Evolutionary conservation across 2,797 vertebrate species (phyloP).

Genomic region (Balearica regulorum): DNA sequence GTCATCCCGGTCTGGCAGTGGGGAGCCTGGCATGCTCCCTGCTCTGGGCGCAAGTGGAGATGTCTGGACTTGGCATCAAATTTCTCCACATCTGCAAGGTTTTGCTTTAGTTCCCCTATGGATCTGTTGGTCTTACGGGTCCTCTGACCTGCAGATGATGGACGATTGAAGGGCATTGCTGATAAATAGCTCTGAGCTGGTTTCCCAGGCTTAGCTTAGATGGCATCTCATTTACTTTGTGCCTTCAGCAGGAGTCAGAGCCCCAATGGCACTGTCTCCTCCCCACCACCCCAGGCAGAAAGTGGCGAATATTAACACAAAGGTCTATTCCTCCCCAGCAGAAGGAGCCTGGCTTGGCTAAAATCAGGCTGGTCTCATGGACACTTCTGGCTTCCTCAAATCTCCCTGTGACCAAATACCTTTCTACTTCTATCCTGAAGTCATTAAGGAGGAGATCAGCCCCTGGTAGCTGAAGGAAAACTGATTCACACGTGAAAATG

Average conservation of each 20-base stretch:
- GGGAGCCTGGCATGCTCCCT: not conserved
- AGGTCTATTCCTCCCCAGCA: not conserved
- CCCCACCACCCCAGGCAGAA: not conserved
- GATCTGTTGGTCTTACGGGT: not conserved
- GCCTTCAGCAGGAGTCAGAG: not conserved
- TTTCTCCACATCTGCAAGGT: not conserved
- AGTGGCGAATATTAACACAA: accelerated
- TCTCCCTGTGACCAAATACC: not conserved
- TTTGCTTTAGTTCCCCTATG: not conserved
- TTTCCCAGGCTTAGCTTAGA: not conserved
- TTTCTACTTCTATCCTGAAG: not conserved
- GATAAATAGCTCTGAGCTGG: not conserved
- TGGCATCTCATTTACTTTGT: not conserved
- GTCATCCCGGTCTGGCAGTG: not conserved
- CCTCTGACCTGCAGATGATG: not conserved
- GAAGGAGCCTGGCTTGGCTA: not conserved
- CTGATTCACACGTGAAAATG: not conserved
- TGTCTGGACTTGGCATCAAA: not conserved
- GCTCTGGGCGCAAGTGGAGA: not conserved
- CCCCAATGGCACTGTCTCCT: not conserved
- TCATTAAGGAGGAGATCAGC: not conserved
- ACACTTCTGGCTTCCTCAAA: not conserved
- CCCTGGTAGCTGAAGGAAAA: not conserved
- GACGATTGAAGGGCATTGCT: accelerated
- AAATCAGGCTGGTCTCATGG: not conserved